Evolutionary conservation across 2,113 vertebrate genomes (phyloP).

Genomic region (Tachysurus vachellii): DNA sequence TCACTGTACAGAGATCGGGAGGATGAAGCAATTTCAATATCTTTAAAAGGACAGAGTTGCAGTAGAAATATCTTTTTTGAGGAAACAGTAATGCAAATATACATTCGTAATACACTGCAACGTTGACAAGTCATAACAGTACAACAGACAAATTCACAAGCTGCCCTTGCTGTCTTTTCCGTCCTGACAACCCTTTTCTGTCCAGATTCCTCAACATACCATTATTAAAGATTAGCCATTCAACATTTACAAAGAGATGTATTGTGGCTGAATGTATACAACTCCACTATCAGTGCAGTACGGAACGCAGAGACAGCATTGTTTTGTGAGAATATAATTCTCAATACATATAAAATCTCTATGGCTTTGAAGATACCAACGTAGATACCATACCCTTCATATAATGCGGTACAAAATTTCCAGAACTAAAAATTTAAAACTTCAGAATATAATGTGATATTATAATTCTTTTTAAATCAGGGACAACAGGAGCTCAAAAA

Average conservation of each 20-base stretch:
- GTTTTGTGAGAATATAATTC: slow-evolving; percentile 11
- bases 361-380: slow-evolving; percentile 42
- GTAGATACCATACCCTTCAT: slow-evolving; percentile 31
- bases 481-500: slow-evolving; percentile 29
- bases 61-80: slow-evolving; percentile 21
- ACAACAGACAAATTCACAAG: slow-evolving; percentile 54
- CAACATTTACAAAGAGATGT: background rate
- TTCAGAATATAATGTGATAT: background rate
- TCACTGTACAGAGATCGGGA: slow-evolving; percentile 47
- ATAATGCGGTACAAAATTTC: slow-evolving; percentile 39
- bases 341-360: slow-evolving; percentile 29
- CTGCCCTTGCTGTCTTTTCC: slow-evolving; percentile 41
- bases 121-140: slow-evolving; percentile 43
- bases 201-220: slow-evolving; percentile 10
- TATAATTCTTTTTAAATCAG: background rate
- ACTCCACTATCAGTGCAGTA: slow-evolving; percentile 23
- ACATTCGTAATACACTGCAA: slow-evolving; percentile 44
- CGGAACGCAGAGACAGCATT: background rate
- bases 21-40: slow-evolving; percentile 23
- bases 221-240: background rate
- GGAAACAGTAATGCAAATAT: slow-evolving; percentile 45
- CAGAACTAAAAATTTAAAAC: background rate
- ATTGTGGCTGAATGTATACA: slow-evolving; percentile 17
- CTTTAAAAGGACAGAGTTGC: slow-evolving; percentile 28
- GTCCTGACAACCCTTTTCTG: background rate